Evolutionary conservation across 2,888 invertebrate species (phyloP).

Genomic region (Eledona agricola): DNA sequence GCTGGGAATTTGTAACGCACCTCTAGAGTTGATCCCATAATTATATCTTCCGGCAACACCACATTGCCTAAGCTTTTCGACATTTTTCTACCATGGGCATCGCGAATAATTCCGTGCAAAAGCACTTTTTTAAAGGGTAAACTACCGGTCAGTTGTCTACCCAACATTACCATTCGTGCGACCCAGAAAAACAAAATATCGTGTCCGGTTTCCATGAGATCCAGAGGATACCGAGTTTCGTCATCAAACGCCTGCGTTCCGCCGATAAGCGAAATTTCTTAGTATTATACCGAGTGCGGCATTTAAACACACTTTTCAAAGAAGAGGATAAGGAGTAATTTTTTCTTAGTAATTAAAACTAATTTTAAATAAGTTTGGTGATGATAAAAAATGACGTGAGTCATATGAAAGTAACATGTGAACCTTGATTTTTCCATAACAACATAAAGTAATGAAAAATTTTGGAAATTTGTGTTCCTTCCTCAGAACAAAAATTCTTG

Average conservation of each 20-base stretch:
- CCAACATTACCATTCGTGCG: conserved; percentile 98
- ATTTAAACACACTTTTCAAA: too few species aligned
- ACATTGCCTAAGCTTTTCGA: conserved; percentile 98
- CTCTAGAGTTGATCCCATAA: conserved; percentile 83
- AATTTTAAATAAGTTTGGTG: too few species aligned
- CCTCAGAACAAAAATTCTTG: too few species aligned
- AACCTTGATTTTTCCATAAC: too few species aligned
- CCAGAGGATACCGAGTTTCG: conserved; percentile 82
- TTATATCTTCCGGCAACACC: conserved; percentile 96
- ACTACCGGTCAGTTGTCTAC: conserved; percentile 80
- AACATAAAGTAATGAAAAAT: too few species aligned
- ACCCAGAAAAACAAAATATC: conserved; percentile 99
- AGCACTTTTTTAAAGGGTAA: conserved; percentile 94
- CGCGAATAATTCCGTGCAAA: conserved; percentile 96
- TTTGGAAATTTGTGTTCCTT: too few species aligned
- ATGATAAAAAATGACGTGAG: too few species aligned
- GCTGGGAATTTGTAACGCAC: conserved; percentile 66
- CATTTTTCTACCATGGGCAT: conserved; percentile 99
- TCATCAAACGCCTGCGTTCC: conserved; percentile 63
- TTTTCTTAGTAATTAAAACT: too few species aligned
- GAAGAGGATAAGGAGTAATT: too few species aligned
- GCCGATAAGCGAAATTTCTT: too few species aligned
- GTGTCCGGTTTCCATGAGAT: conserved; percentile 94
- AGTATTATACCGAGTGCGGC: not conserved
- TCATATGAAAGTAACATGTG: too few species aligned